Base-by-base conservation (phyloP, 2,797 vertebrate genomes). In the Lepidocolaptes lacrymiger region DNA sequence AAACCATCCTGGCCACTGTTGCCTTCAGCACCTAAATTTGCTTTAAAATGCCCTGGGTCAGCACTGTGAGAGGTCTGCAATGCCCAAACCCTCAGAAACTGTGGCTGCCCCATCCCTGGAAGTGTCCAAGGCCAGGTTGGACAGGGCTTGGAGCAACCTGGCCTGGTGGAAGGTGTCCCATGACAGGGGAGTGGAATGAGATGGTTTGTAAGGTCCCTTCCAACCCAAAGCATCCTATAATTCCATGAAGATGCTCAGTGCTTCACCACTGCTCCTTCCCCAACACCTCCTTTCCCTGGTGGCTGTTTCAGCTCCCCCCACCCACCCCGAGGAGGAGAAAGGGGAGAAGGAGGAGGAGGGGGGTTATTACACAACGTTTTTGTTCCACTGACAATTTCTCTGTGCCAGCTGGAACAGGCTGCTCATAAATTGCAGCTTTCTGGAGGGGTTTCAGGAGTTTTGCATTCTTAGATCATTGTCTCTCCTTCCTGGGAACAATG, bases 381-480 rank as follows among this genome's bases (percentile, higher is more conserved):
- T 96, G 62, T 93, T 91, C 81, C 89, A 37, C 61, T 92, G 91
- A 54, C 12, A 8, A 15, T 7, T 77, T 68, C 72, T 72, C 84
- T 73, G 37, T 68, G 75, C 95, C 92, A 89, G 89, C 10, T 96
- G 91, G 84, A 97, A 93, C 85, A 78, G 58, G 89, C 89, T 62
- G 62, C 85, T 94, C 78, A 62, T 94, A 96, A 96, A 94, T 86
- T 34, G 36, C 27, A 5, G 58, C 68, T 66, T 72, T 77, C 93
- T 96, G 96, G 93, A 96, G 68, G 56, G 68, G 64, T 88, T 92
- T 96, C 92, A 89, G 79, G 85, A 94, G 78, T 54, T 61, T 64
- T 91, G 82, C 75, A 48, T 85, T 92, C 91, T 89, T 61, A 88
- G 84, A 89, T 93, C 78, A 74, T 95, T 96, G 86, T 96, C 91